These are phyloP conservation scores for Pipa parva DNA, from an alignment of 2,113 vertebrate species.

Conservation along the genomic window DNA sequence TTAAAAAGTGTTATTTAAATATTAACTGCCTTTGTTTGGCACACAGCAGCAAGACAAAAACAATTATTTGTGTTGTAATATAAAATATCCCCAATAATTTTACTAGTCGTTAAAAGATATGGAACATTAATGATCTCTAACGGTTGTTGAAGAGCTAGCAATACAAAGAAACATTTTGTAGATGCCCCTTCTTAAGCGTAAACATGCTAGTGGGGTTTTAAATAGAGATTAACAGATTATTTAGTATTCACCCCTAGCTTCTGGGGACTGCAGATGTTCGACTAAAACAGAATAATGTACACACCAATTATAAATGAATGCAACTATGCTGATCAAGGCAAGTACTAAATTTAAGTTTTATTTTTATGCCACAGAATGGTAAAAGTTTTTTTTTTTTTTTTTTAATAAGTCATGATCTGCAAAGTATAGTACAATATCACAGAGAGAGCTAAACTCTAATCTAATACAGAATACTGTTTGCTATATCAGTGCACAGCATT, in stretches of 20 bases:
- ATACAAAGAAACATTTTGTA: constrained; percentile 23
- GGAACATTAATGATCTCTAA: too few species aligned
- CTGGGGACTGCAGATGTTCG: constrained; percentile 41
- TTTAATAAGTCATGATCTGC: constrained; percentile 38
- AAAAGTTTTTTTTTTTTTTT: constrained; percentile 39
- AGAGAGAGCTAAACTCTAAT: constrained; percentile 33
- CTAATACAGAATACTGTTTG: constrained; percentile 34
- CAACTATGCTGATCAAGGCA: constrained; percentile 43
- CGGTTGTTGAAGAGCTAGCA: not conserved
- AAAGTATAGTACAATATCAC: constrained; percentile 42
- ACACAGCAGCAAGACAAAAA: too few species aligned
- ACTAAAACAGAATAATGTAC: constrained; percentile 41
- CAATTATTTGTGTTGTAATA: too few species aligned
- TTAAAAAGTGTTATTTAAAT: too few species aligned
- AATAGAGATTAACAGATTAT: constrained; percentile 34
- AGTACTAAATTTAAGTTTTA: constrained; percentile 42
- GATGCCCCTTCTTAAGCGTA: constrained; percentile 15
- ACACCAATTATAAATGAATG: constrained; percentile 28
- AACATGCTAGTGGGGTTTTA: constrained; percentile 30
- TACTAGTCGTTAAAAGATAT: too few species aligned
- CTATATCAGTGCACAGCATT: constrained; percentile 6
- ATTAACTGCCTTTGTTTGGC: too few species aligned
- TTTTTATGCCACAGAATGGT: constrained; percentile 39
- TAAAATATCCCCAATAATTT: too few species aligned
- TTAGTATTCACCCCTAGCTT: constrained; percentile 39